Conservation (phyloP, 2,888 invertebrate genomes). For the Adelphocoris suturalis region DNA sequence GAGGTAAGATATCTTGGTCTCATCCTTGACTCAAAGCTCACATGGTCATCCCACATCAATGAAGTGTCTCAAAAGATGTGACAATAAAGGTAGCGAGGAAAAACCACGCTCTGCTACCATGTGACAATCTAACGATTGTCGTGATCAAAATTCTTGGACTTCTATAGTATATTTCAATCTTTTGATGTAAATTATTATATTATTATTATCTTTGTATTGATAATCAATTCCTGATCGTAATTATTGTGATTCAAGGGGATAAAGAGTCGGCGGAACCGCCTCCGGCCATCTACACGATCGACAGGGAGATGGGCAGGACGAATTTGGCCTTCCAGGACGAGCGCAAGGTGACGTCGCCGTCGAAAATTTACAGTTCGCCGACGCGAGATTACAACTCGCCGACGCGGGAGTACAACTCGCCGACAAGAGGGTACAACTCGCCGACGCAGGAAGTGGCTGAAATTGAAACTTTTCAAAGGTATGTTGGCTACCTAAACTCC, state of each 20-base stretch:
- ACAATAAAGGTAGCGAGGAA: too few relatives aligned
- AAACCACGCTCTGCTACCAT: too few relatives aligned
- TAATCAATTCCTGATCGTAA: too few relatives aligned
- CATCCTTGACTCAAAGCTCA: too few relatives aligned
- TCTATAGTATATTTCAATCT: too few relatives aligned
- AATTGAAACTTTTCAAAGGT: constrained; percentile 48
- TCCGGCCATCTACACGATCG: constrained; percentile 72
- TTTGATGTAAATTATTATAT: too few relatives aligned
- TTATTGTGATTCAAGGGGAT: background rate
- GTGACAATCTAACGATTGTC: too few relatives aligned
- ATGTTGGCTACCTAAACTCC: background rate
- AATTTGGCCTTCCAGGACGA: constrained; percentile 54
- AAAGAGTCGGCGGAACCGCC: constrained; percentile 47
- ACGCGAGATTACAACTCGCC: constrained; percentile 21
- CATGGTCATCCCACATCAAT: too few relatives aligned
- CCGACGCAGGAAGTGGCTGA: constrained; percentile 29
- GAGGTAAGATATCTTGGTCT: too few relatives aligned
- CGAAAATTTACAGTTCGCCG: background rate
- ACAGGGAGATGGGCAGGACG: constrained; percentile 67
- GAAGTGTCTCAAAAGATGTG: too few relatives aligned
- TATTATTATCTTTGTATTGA: too few relatives aligned
- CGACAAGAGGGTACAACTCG: background rate
- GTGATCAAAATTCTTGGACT: too few relatives aligned
- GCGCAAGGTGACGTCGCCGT: constrained; percentile 16
- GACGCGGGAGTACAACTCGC: constrained; percentile 17